Percentiles rank a stretch among this genome's conserved stretches.
Conservation (phyloP, 1,140 invertebrate species). For the Leptinotarsa undecemlineata region DNA sequence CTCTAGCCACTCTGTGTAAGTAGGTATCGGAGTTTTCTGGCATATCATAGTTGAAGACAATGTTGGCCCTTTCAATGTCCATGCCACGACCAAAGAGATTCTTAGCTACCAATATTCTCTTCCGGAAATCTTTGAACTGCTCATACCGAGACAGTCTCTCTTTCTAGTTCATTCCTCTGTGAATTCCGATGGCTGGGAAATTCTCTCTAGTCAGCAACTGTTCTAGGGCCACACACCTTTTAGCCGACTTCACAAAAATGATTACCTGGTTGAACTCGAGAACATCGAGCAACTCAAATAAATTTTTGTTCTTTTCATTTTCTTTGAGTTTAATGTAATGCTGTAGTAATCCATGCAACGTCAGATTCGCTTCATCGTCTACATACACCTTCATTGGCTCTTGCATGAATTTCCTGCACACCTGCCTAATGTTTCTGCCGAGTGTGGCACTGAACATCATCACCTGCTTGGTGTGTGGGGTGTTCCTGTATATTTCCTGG, state of each 20-base stretch:
- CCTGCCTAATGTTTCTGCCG: slow-evolving; percentile 97
- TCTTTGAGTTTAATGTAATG: slow-evolving; percentile 92
- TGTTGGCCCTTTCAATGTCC: slow-evolving; percentile 76
- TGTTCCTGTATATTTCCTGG: slow-evolving; percentile 98
- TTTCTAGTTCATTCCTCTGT: slow-evolving; percentile 68
- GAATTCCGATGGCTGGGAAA: slow-evolving; percentile 98
- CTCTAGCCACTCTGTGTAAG: too few species aligned
- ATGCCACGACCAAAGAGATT: slow-evolving; percentile 98
- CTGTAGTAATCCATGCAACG: slow-evolving; percentile 95
- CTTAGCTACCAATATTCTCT: slow-evolving; percentile 96
- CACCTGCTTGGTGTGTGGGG: slow-evolving; percentile 99
- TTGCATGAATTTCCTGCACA: slow-evolving; percentile 99
- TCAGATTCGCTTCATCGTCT: too few species aligned
- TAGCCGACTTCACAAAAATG: slow-evolving; percentile 99
- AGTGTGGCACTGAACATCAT: slow-evolving; percentile 99
- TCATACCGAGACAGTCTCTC: slow-evolving; percentile 96
- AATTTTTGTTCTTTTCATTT: too few species aligned
- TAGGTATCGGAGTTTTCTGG: too few species aligned
- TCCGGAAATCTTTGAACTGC: slow-evolving; percentile 99
- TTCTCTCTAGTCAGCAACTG: slow-evolving; percentile 89
- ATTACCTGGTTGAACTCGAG: slow-evolving; percentile 96
- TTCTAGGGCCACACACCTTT: slow-evolving; percentile 77
- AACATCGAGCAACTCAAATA: too few species aligned
- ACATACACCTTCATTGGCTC: slow-evolving; percentile 58
- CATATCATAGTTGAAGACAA: too few species aligned